phyloP scores from a whole-genome alignment of 2,113 vertebrate genomes.

The Pseudopodoces humilis region DNA sequence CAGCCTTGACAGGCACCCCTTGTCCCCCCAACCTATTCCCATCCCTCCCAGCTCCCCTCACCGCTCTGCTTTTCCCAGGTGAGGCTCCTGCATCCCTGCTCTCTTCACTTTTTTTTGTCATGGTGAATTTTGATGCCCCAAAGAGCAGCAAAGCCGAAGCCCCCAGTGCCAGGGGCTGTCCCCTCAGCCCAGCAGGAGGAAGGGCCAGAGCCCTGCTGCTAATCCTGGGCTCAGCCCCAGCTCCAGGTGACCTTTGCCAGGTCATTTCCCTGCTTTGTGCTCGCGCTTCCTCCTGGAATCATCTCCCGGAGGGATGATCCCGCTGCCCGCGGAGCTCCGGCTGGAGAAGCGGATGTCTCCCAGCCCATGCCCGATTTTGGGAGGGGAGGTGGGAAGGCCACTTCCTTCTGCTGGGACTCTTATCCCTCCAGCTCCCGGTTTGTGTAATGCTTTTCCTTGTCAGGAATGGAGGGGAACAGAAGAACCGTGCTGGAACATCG shows the following conservation, averaged over 20 bases:
- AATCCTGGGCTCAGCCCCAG: not conserved
- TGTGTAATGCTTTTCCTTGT: not conserved
- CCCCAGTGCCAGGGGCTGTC: fast-evolving
- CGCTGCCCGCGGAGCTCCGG: not conserved
- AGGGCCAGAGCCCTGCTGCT: not conserved
- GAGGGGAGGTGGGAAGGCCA: not conserved
- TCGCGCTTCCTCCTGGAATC: not conserved
- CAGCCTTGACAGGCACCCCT: not conserved
- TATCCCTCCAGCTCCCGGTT: not conserved
- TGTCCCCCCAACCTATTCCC: not conserved
- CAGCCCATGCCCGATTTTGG: not conserved
- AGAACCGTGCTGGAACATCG: fast-evolving
- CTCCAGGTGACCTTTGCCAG: slow-evolving; percentile 38
- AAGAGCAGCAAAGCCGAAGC: not conserved
- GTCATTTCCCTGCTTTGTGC: slow-evolving; percentile 61
- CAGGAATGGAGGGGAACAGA: not conserved
- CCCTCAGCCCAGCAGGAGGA: not conserved
- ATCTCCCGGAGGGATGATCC: not conserved
- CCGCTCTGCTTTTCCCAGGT: not conserved
- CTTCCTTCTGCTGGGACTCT: not conserved
- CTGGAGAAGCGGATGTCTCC: not conserved
- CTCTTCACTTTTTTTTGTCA: not conserved
- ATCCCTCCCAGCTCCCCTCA: not conserved
- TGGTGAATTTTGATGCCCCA: not conserved
- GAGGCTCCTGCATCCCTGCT: not conserved